Percentiles rank a stretch among this genome's conserved stretches.
Conservation (phyloP, 1,140 invertebrate species). For the Delia radicum region DNA sequence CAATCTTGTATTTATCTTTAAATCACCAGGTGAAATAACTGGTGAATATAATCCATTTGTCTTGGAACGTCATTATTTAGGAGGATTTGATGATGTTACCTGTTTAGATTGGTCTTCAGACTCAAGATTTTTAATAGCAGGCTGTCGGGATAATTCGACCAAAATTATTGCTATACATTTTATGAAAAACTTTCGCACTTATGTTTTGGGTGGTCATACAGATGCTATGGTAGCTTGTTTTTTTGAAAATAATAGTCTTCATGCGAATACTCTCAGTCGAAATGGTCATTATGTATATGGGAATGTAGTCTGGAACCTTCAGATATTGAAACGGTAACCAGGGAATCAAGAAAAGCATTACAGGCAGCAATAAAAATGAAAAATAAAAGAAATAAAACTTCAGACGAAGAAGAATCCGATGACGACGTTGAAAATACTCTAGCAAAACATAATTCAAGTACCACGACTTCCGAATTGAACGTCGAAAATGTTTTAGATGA, state of each 20-base stretch:
- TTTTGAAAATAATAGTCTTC: constrained; percentile 83
- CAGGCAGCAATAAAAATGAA: constrained; percentile 27
- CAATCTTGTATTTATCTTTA: constrained; percentile 85
- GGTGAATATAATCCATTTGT: constrained; percentile 87
- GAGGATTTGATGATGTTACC: constrained; percentile 77
- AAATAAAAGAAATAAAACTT: constrained; percentile 37
- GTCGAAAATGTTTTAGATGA: constrained; percentile 45
- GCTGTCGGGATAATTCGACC: constrained; percentile 83
- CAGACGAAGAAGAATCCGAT: constrained; percentile 56
- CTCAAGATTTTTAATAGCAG: constrained; percentile 81
- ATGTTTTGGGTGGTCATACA: constrained; percentile 76
- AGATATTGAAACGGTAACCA: constrained; percentile 57
- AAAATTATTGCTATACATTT: constrained; percentile 77
- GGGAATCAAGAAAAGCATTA: constrained; percentile 39
- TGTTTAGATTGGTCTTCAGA: constrained; percentile 90
- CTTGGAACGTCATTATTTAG: constrained; percentile 79
- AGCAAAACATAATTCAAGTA: constrained; percentile 58
- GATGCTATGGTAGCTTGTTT: constrained; percentile 81
- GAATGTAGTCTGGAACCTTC: constrained; percentile 68
- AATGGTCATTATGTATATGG: constrained; percentile 84
- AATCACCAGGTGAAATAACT: constrained; percentile 74
- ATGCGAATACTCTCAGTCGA: constrained; percentile 74
- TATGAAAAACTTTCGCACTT: constrained; percentile 71
- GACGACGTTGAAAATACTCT: constrained; percentile 63
- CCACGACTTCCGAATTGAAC: constrained; percentile 56